Evolutionary conservation across 1,140 invertebrate genomes (phyloP), one percentile per base, ranked within the genome.

Genomic region (Pectinophora gossypiella): DNA sequence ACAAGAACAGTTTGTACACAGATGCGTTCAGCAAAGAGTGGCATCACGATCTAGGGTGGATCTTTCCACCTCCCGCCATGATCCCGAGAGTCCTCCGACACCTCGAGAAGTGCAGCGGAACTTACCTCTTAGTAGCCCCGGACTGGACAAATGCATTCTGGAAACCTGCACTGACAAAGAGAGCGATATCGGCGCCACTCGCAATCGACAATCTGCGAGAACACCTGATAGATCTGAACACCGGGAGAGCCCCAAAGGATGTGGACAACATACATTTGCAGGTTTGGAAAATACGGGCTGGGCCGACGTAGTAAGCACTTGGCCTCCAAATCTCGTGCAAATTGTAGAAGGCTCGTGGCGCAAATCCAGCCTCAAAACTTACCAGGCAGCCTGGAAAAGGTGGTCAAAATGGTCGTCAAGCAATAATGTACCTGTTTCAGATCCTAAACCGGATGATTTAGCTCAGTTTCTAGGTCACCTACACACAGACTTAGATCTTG

Each of bases 11-110:
- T 15, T 27, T 27, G 15, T 70, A 62, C 23, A 57, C 48, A n/a
- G 54, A 68, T 22, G 65, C 68, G 4, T 68, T 72, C 59, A 66
- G 62, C 55, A 54, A 19, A 19, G 23, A 15, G 16, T 72, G 68
- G 68, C 19, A 54, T 10, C 69, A 47, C 59, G 36, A 21, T 9
- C 63, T 72, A 38, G 62, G 32, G 0, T 72, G 65, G 57, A 44
- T 66, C 7, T 72, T 72, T 16, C 65, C 68, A 6, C 68, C 60
- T 5, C 68, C 65, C 20, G 56, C 50, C 18, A 38, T 72, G 10
- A 63, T 72, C 6, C 62, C 65, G 3, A 49, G 53, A 53, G 51
- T 66, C 0, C n/a, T n/a, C n/a, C n/a, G n/a, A n/a, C 27, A 32
- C n/a, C 27, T 32, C 27, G n/a, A 32, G 2, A 32, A 9, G 9